Base-by-base conservation (phyloP, 2,113 vertebrate species). In the Dasyurus viverrinus region DNA sequence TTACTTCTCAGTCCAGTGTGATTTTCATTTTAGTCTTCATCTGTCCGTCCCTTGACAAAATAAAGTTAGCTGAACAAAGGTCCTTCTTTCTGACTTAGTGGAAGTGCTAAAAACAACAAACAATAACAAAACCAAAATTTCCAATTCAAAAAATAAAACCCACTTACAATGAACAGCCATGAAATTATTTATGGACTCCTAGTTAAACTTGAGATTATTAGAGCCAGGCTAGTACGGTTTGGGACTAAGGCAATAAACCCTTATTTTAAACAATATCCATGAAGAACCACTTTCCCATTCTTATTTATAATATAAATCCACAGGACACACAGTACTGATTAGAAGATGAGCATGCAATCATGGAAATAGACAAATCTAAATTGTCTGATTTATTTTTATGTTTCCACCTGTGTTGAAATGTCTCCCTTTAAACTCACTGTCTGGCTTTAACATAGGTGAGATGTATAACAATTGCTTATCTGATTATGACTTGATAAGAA, bases 231-330 rank as follows among this genome's bases (percentile, higher is more conserved):
- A 25, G 52, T 23, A 89, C 60, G 76, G 23, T 19, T 94, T 92
- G 96, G 1, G 2, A 94, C 53, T 42, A 60, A 93, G 25, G 23
- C 68, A 16, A 91, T 90, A 96, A 57, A 3, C 0, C 0, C 76
- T 96, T 96, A 46, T 91, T n/a, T 90, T 92, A 90, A 14, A 93
- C 3, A 52, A 89, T 90, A 2, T 84, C 53, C 46, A 93, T 8
- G 53, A 53, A 25, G 2, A 53, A 60, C 89, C 19, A 95, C 48
- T 89, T 92, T 16, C 46, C 27, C 7, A 94, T 84, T 92, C 27
- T 90, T 90, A 91, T 48, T 95, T 24, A 76, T 95, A 30, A 94
- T 94, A 91, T 90, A 91, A 94, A 95, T 91, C 22, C 89, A 93
- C 4, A 91, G 0, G n/a, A 95, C 3, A 16, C 3, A 26, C 3